Evolutionary conservation across 2,797 vertebrate genomes (phyloP).

Genomic region (Discoglossus pictus): DNA sequence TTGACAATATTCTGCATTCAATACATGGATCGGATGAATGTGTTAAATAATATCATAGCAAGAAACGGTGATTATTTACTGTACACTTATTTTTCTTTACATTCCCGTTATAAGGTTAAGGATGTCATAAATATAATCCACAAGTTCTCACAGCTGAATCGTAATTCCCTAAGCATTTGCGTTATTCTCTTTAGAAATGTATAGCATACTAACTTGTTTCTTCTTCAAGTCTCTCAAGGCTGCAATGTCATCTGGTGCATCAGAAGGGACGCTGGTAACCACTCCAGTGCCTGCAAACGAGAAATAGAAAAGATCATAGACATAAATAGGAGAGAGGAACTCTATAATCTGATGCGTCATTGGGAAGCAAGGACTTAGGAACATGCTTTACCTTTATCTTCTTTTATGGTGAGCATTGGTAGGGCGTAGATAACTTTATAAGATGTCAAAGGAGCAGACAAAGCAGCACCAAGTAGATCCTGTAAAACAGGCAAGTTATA

Average conservation of each 20-base stretch:
- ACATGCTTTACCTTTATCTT: slow-evolving; percentile 91
- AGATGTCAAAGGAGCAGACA: slow-evolving; percentile 84
- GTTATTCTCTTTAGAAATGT: slow-evolving; percentile 8
- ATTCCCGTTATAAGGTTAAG: too few relatives aligned
- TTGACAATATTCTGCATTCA: too few relatives aligned
- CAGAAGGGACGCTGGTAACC: slow-evolving; percentile 94
- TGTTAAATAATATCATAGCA: too few relatives aligned
- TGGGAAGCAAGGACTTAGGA: background rate
- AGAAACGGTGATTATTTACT: too few relatives aligned
- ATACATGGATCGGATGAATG: too few relatives aligned
- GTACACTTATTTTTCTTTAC: too few relatives aligned
- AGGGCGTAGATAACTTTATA: slow-evolving; percentile 89
- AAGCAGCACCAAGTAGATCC: slow-evolving; percentile 88
- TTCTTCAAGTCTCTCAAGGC: slow-evolving; percentile 95
- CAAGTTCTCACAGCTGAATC: background rate
- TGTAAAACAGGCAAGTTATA: slow-evolving; percentile 55
- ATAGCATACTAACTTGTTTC: slow-evolving; percentile 80
- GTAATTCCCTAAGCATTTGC: background rate
- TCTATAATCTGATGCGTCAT: background rate
- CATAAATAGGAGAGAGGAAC: background rate
- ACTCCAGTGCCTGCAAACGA: slow-evolving; percentile 83
- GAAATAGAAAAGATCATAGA: background rate
- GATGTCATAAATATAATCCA: too few relatives aligned
- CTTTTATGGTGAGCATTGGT: slow-evolving; percentile 98
- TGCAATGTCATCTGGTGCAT: slow-evolving; percentile 92